Conservation (phyloP, 2,888 invertebrate species). For the Parthenolecanium corni region DNA sequence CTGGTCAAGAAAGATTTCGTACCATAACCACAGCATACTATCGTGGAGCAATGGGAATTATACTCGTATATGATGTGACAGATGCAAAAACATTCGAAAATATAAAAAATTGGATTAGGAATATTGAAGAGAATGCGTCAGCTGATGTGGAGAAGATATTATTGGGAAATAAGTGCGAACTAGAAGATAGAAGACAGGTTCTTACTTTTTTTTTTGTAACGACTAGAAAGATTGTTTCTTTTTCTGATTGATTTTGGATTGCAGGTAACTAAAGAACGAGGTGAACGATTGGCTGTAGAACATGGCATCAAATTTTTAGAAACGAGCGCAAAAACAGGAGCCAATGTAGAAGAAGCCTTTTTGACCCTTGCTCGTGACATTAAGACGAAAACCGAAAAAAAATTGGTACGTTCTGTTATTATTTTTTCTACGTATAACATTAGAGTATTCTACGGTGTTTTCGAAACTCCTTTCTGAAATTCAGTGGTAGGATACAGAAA, state of each 20-base stretch:
- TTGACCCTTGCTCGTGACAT: constrained; percentile 94
- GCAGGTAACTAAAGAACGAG: constrained; percentile 84
- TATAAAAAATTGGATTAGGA: constrained; percentile 97
- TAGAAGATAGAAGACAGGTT: constrained; percentile 86
- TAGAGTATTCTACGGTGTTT: too few relatives aligned
- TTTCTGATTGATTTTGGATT: constrained; percentile 18
- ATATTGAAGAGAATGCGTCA: constrained; percentile 97
- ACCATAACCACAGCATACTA: constrained; percentile 99
- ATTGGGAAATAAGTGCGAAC: constrained; percentile 96
- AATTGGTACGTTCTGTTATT: constrained; percentile 62
- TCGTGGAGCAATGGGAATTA: constrained; percentile 98
- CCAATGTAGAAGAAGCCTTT: constrained; percentile 96
- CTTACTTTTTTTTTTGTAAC: constrained; percentile 20
- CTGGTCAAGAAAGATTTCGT: constrained; percentile 96
- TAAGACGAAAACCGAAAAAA: constrained; percentile 95
- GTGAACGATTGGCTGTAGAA: constrained; percentile 93
- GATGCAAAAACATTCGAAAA: constrained; percentile 99
- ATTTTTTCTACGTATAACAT: too few relatives aligned
- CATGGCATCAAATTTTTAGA: constrained; percentile 99
- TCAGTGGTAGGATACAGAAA: too few relatives aligned
- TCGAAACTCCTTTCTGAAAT: too few relatives aligned
- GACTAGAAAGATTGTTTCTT: neutral
- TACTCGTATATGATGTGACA: constrained; percentile 98
- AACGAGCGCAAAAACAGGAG: constrained; percentile 95
- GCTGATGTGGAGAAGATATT: constrained; percentile 99